Conservation (phyloP, 2,113 vertebrate genomes). For the Prionailurus viverrinus region DNA sequence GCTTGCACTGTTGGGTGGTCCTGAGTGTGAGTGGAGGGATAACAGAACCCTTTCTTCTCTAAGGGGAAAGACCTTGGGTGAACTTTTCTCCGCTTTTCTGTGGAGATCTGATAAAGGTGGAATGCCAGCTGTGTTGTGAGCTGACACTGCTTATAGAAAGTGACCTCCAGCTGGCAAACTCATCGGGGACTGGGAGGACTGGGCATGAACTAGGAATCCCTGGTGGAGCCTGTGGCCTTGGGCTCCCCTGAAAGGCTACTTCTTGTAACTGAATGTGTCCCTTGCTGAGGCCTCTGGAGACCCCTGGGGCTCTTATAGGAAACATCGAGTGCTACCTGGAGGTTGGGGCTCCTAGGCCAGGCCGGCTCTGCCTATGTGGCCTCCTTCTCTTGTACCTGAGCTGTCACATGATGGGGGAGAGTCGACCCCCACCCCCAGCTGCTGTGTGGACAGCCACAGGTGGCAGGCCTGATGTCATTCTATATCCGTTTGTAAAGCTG, state of each 20-base stretch:
- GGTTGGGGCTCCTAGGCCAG: neutral
- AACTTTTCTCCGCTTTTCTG: neutral
- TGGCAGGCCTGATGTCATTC: neutral
- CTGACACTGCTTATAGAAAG: neutral
- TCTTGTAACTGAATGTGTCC: neutral
- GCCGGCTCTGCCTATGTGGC: neutral
- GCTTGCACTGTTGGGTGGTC: neutral
- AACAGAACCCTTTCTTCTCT: neutral
- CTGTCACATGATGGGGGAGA: neutral
- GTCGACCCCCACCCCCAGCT: rapidly evolving
- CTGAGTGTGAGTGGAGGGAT: neutral
- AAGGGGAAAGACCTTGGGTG: neutral
- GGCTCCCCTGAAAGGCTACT: neutral
- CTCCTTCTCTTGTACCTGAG: neutral
- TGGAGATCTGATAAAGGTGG: neutral
- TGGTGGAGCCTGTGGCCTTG: neutral
- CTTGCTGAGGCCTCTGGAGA: neutral
- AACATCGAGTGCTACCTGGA: neutral
- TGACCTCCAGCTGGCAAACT: neutral
- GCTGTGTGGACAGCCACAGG: neutral
- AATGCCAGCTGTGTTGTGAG: neutral
- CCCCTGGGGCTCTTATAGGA: neutral
- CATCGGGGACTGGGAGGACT: neutral
- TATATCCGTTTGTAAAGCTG: neutral
- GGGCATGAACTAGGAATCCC: neutral